A percentile compares a stretch with the other conserved stretches of the same genome.
Conservation (phyloP, 2,113 vertebrate genomes). For the Chaetodon auriga region DNA sequence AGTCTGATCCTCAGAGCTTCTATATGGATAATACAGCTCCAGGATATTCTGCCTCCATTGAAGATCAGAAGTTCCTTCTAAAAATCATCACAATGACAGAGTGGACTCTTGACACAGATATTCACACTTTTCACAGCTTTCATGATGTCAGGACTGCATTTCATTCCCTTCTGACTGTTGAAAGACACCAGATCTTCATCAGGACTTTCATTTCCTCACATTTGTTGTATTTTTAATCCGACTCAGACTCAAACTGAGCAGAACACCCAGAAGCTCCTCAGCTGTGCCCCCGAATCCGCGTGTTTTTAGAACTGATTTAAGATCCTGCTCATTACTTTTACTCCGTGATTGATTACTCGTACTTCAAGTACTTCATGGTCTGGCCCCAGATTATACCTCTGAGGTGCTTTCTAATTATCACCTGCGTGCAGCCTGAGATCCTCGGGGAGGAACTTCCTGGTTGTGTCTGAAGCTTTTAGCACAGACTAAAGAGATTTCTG, state of each 20-base stretch:
- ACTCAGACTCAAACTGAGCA: background rate
- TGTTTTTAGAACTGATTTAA: background rate
- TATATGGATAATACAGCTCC: too few species aligned
- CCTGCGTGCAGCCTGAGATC: background rate
- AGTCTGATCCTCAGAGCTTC: background rate
- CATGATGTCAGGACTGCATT: background rate
- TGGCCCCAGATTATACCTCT: background rate
- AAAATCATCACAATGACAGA: too few species aligned
- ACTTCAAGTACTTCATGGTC: background rate
- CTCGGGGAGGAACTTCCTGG: background rate
- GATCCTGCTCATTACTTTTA: background rate
- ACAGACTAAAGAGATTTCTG: background rate
- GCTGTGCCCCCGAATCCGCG: background rate
- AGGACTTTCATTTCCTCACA: background rate
- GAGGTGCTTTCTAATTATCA: background rate
- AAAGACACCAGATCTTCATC: background rate
- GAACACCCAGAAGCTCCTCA: background rate
- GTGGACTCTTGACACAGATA: too few species aligned
- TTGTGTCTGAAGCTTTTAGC: background rate
- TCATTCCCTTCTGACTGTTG: background rate
- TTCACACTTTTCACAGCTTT: too few species aligned
- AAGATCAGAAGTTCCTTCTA: too few species aligned
- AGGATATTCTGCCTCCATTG: too few species aligned
- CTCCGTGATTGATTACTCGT: background rate
- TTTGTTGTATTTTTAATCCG: background rate